Percentiles rank a stretch among this genome's conserved stretches.
Conservation (phyloP, 2,888 invertebrate species). For the Nemurella pictetii region DNA sequence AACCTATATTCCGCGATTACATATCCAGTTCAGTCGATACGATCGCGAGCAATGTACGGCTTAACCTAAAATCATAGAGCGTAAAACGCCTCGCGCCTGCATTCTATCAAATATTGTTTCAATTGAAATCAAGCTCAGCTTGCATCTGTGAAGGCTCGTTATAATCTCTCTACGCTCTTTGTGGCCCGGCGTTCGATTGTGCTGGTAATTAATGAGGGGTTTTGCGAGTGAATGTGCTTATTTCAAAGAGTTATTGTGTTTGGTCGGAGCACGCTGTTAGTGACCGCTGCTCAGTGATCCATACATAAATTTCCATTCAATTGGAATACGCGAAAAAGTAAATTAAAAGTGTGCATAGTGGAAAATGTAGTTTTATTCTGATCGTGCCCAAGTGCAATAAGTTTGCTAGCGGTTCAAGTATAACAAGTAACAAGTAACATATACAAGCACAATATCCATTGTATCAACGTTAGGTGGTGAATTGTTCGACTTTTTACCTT, state of each 20-base stretch:
- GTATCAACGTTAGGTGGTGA: too few relatives aligned
- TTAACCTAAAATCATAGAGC: neutral
- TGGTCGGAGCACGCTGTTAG: neutral
- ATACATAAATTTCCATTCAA: neutral
- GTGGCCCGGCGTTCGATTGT: neutral
- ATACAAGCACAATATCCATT: too few relatives aligned
- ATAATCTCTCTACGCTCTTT: neutral
- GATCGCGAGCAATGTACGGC: neutral
- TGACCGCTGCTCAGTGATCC: neutral
- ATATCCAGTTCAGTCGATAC: neutral
- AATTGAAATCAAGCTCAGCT: neutral
- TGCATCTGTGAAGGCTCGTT: neutral
- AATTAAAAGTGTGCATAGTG: neutral
- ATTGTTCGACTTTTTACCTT: too few relatives aligned
- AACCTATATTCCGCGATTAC: neutral
- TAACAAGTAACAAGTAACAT: too few relatives aligned
- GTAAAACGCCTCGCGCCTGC: neutral
- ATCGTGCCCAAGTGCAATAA: neutral
- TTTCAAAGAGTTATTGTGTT: neutral
- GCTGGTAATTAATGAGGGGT: neutral
- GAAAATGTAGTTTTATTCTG: neutral
- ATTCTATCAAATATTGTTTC: neutral
- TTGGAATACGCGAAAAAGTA: neutral
- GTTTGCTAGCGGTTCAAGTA: too few relatives aligned
- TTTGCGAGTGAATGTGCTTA: neutral